Conservation (phyloP, 2,113 vertebrate genomes). For the Pomatorhinus ruficollis region DNA sequence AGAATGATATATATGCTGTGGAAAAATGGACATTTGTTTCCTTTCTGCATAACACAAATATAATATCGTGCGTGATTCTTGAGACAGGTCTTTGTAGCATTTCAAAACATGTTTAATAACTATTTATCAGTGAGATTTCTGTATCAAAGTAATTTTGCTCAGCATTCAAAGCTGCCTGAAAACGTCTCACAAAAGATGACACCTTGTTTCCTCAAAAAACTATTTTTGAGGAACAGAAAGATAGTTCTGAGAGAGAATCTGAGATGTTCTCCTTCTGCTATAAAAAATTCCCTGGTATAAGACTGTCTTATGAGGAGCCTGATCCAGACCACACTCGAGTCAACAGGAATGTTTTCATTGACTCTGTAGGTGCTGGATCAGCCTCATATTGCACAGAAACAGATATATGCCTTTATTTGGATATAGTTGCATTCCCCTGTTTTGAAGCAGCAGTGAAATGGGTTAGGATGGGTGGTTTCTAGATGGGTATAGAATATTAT, state of each 20-base stretch:
- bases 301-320: not conserved
- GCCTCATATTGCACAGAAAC: not conserved
- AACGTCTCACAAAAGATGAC: not conserved
- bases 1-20: not conserved
- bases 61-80: not conserved
- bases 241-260: not conserved
- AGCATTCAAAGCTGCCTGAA: not conserved
- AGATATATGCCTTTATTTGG: not conserved
- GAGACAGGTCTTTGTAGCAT: not conserved
- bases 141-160: not conserved
- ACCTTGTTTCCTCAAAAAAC: not conserved
- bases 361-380: not conserved
- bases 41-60: not conserved
- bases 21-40: not conserved
- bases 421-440: not conserved
- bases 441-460: not conserved
- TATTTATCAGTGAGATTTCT: not conserved
- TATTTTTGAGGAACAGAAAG: not conserved
- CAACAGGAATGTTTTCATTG: not conserved
- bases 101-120: not conserved
- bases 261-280: not conserved
- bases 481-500: not conserved
- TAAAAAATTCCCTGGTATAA: not conserved
- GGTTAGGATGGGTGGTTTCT: not conserved
- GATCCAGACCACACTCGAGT: not conserved